These are phyloP conservation scores for Caenorhabditis panamensis DNA, from an alignment of 2,888 invertebrate species.

Conservation along the genomic window DNA sequence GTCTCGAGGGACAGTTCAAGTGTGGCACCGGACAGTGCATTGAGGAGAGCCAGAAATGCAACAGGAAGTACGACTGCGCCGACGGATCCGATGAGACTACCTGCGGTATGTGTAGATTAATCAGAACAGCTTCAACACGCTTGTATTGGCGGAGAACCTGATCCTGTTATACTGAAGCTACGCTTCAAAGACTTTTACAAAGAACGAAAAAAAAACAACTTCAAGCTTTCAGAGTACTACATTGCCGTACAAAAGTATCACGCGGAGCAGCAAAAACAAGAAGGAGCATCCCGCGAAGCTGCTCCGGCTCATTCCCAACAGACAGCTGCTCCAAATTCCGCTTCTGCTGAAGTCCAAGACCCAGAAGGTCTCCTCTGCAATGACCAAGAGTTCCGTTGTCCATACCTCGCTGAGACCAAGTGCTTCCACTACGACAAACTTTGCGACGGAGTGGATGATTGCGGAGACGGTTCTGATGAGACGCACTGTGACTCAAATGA, in stretches of 20 bases:
- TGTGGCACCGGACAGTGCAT: slow-evolving; percentile 87
- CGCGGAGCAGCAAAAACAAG: slow-evolving; percentile 42
- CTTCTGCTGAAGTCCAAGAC: slow-evolving; percentile 7
- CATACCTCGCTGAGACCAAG: slow-evolving; percentile 67
- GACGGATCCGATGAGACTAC: slow-evolving; percentile 77
- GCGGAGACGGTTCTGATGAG: slow-evolving; percentile 90
- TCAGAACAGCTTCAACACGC: neutral
- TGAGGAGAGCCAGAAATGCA: slow-evolving; percentile 87
- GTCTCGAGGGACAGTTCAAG: slow-evolving; percentile 61
- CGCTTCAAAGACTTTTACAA: too few relatives aligned
- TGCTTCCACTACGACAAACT: slow-evolving; percentile 90
- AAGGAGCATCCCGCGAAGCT: neutral
- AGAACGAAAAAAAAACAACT: too few relatives aligned
- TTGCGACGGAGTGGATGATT: slow-evolving; percentile 85
- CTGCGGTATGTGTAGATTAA: slow-evolving; percentile 71
- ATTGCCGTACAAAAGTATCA: slow-evolving; percentile 68
- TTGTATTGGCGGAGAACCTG: neutral
- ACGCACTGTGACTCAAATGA: slow-evolving; percentile 71
- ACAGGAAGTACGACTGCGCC: slow-evolving; percentile 83
- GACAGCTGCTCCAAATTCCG: slow-evolving; percentile 11
- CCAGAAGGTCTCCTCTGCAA: slow-evolving; percentile 64
- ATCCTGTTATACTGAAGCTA: too few relatives aligned
- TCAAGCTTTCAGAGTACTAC: slow-evolving; percentile 71
- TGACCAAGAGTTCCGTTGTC: slow-evolving; percentile 76
- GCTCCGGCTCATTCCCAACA: neutral